Evolutionary conservation across 2,797 vertebrate species (phyloP), one percentile per base, ranked within the genome.

Genomic region (Syngnathus rostellatus): DNA sequence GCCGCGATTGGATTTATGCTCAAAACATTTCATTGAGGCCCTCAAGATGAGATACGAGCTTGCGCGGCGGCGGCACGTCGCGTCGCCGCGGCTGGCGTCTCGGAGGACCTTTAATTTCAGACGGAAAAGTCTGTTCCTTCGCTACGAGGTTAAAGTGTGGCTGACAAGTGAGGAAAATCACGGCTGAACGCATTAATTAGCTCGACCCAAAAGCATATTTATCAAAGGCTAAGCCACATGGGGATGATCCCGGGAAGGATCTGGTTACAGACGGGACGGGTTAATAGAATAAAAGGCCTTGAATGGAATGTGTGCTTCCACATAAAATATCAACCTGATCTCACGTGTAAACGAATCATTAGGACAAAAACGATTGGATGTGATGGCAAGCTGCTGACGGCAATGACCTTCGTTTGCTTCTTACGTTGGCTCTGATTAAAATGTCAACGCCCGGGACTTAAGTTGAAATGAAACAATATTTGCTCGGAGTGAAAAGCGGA

Each of bases 41-140:
- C 79, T 77, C 62, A 73, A 86, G 82, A 84, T 73, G 81, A 78
- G 77, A 81, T 59, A 78, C 53, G 67, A 73, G 77, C 73, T 75
- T 77, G 72, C 69, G 54, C 31, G 3, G 31, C 31, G 31, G 31
- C 69, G 72, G 83, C 70, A 37, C 69, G 25, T 76, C 75, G 71
- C 75, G 83, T 86, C 85, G 88, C 86, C 83, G 6, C n/a, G 85
- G 84, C 80, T 86, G 80, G 63, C 63, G 76, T 89, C 91, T 91
- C 92, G 76, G 84, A 91, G 87, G 90, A 92, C 89, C 91, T 90
- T 86, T 88, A 83, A 90, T 86, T 86, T 88, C 81, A 89, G 84
- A 64, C 78, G 77, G 77, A 87, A 87, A 88, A 89, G 84, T 82
- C 78, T 82, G 83, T 84, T 86, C 79, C 76, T 85, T 79, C 59